Percentiles rank a stretch among this genome's conserved stretches.
These are phyloP conservation scores for Pheosia gnoma DNA, from an alignment of 2,888 invertebrate species.

Conservation along the genomic window DNA sequence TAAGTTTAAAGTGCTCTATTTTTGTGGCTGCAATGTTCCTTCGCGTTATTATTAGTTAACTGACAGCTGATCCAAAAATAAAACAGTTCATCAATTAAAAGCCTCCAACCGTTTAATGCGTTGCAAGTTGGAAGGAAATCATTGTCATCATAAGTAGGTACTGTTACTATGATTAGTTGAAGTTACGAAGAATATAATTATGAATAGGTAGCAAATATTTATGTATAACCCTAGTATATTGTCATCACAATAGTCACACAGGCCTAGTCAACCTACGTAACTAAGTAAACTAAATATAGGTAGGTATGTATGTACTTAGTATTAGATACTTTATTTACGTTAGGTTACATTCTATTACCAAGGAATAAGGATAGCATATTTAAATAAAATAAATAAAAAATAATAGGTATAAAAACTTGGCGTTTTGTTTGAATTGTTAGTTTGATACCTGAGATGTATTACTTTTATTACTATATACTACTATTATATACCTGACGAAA, in stretches of 20 bases:
- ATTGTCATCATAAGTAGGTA: slow-evolving; percentile 7
- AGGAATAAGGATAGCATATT: no score
- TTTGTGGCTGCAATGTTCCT: neutral
- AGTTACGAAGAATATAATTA: slow-evolving; percentile 25
- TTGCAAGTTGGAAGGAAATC: neutral
- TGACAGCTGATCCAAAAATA: slow-evolving; percentile 12
- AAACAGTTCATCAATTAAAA: slow-evolving; percentile 11
- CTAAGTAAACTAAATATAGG: slow-evolving; percentile 14
- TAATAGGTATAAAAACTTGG: neutral
- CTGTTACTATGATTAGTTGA: slow-evolving; percentile 5
- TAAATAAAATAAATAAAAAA: no score
- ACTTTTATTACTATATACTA: no score
- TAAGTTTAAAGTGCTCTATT: neutral
- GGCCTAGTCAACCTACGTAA: slow-evolving; percentile 27
- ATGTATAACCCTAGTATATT: slow-evolving; percentile 58
- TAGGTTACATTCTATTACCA: slow-evolving; percentile 2
- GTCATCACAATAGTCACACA: slow-evolving; percentile 57
- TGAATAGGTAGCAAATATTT: slow-evolving; percentile 24
- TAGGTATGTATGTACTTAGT: neutral
- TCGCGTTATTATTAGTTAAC: slow-evolving; percentile 12
- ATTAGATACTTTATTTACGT: slow-evolving; percentile 7
- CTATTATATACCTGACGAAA: slow-evolving; percentile 16
- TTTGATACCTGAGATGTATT: no score
- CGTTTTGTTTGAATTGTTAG: no score
- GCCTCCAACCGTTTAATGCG: slow-evolving; percentile 7